These are phyloP conservation scores for Apis dorsata DNA, from an alignment of 1,140 invertebrate genomes.

Conservation along the genomic window DNA sequence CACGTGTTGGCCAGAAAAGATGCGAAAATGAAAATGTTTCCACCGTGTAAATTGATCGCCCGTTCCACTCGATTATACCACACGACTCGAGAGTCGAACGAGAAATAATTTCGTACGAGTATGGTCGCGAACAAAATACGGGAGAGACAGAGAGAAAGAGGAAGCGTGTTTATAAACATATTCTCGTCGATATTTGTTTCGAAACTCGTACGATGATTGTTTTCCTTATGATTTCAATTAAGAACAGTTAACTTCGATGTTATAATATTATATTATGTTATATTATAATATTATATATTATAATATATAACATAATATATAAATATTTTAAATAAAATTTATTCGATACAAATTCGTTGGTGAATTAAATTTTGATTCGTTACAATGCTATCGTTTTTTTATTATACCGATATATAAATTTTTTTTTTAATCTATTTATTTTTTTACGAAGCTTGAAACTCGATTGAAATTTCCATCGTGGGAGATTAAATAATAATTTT, in stretches of 20 bases:
- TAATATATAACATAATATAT: too few species aligned
- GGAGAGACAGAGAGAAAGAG: too few species aligned
- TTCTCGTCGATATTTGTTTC: background rate
- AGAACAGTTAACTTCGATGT: too few species aligned
- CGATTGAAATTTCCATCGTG: too few species aligned
- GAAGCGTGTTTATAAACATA: background rate
- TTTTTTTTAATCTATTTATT: too few species aligned
- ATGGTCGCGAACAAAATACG: background rate
- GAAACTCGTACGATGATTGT: background rate
- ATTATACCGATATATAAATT: background rate
- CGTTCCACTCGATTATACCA: background rate
- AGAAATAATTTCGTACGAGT: constrained; percentile 1
- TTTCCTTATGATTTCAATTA: background rate
- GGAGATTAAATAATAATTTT: too few species aligned
- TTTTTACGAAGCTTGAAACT: too few species aligned
- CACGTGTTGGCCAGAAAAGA: constrained; percentile 39
- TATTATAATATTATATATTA: too few species aligned
- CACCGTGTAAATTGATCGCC: background rate
- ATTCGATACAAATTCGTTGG: too few species aligned
- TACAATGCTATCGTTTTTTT: background rate
- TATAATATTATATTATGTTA: too few species aligned
- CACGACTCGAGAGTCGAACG: background rate
- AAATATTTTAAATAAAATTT: too few species aligned
- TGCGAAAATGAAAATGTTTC: constrained; percentile 48
- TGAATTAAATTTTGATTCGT: too few species aligned